Evolutionary conservation across 30 jellyfish, hydroid and myxozoan genomes (phyloP), one percentile per base, ranked within the genome.

Genomic region (Aurelia aurita): DNA sequence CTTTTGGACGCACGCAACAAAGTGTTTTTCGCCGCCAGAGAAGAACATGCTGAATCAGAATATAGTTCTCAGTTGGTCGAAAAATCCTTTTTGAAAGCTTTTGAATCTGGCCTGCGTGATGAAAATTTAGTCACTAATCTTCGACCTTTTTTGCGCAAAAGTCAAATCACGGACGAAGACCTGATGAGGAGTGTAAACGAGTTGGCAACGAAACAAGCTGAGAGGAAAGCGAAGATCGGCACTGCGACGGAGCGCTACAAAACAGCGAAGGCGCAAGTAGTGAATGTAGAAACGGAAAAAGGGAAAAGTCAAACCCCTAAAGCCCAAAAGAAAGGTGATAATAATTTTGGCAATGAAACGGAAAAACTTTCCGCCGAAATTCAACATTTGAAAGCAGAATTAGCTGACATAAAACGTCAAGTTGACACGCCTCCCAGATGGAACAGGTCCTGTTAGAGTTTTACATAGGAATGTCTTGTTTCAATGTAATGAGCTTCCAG

Each of bases 131-230:
- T 73, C 32, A 73, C 85, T 21, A 73, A 49, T 49, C 85, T 73
- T 44, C 51, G n/a, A n/a, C n/a, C n/a, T n/a, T 47, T 53, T 53
- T 53, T 73, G 72, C 63, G 34, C 4, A 35, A 73, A 47, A 47
- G 25, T 13, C 54, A 72, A 49, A 47, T 61, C 15, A 77, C 88
- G 9, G 88, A 77, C 34, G 79, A 77, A 34, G 88, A 77, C 22
- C 12, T 77, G 60, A 27, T 77, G 78, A 35, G 59, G 34, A 23
- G 44, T 57, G 16, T 77, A 12, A 77, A 58, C 32, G 67, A 58
- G 29, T 45, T 61, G 28, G 79, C 67, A 44, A 61, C 79, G 28
- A 54, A n/a, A 23, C 67, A 54, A 61, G 78, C 79, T 8, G 88
- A 77, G 78, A 46, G 72, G 29, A 73, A 73, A 47, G 85, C 85